A percentile compares a stretch with the other conserved stretches of the same genome.
Evolutionary conservation across 1,140 invertebrate genomes (phyloP).

Genomic region (Stegodyphus dumicola): DNA sequence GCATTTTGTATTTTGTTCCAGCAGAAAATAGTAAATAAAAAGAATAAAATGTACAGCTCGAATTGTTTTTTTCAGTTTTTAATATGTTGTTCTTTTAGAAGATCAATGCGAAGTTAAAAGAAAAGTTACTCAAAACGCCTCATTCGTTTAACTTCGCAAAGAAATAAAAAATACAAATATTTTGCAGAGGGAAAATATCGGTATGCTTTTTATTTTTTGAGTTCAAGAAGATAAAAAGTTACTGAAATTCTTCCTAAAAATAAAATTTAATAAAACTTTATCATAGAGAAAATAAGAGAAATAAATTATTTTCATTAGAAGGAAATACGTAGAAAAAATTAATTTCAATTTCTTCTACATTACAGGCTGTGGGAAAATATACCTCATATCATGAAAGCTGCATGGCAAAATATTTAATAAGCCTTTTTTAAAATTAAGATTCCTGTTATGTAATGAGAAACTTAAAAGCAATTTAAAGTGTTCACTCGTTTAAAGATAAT

Average conservation of each 20-base stretch:
- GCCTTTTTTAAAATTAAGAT: no score
- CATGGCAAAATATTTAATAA: no score
- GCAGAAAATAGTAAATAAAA: not conserved
- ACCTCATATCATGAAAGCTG: no score
- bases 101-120: not conserved
- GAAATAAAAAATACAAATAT: not conserved
- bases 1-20: not conserved
- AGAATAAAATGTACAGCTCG: not conserved
- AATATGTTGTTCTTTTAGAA: not conserved
- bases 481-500: no score
- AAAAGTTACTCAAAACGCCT: not conserved
- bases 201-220: not conserved
- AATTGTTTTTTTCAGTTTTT: not conserved
- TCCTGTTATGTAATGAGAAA: no score
- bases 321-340: not conserved
- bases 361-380: no score
- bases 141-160: no score
- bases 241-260: not conserved
- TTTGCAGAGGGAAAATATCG: not conserved
- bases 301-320: not conserved
- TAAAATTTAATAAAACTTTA: not conserved
- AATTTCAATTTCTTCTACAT: no score
- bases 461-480: no score
- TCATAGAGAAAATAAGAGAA: not conserved
- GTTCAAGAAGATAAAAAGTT: not conserved